Base-by-base conservation (phyloP, 2,113 vertebrate genomes). In the Varanus salvator region DNA sequence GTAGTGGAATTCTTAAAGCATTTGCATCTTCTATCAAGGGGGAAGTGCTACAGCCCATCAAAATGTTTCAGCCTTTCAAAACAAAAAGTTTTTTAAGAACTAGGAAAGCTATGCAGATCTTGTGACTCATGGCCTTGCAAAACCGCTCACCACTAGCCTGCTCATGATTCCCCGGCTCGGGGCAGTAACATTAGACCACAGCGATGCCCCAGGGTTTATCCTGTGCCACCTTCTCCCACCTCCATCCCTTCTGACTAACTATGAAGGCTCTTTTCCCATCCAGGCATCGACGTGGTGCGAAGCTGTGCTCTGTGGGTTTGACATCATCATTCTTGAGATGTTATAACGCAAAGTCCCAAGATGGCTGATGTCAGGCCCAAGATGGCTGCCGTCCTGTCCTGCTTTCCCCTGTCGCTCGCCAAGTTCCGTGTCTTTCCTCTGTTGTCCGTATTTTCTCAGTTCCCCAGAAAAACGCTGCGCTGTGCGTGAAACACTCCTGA, bases 281-380 rank as follows among this genome's bases (percentile, higher is more conserved):
- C 76, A 74, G 75, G 90, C 94, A 66, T 89, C 94, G 87, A 86
- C 94, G 86, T 94, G 93, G 91, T 95, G 94, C 94, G 92, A 87
- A 96, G 96, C 96, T 97, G 95, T 96, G 94, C 94, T 96, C 95
- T 90, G 91, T 97, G 96, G 96, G 96, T 92, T 97, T 97, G 96
- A 97, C 96, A 97, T 97, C 96, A 96, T 96, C 96, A 96, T 96
- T 96, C 96, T 97, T 96, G 96, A 93, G 96, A 97, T 97, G 87
- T 97, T 31, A 95, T 95, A 90, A 96, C 95, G 96, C 95, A 82
- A 96, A 96, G 94, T 96, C 96, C 95, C 96, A 96, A 95, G 96
- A 92, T 95, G 95, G 94, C 90, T 96, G 96, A 97, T 97, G 96
- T 97, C 96, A 95, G 96, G 96, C 94, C 96, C 96, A 96, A 97